Evolutionary conservation across 1,140 invertebrate species (phyloP).

Genomic region (Eriosoma lanigerum): DNA sequence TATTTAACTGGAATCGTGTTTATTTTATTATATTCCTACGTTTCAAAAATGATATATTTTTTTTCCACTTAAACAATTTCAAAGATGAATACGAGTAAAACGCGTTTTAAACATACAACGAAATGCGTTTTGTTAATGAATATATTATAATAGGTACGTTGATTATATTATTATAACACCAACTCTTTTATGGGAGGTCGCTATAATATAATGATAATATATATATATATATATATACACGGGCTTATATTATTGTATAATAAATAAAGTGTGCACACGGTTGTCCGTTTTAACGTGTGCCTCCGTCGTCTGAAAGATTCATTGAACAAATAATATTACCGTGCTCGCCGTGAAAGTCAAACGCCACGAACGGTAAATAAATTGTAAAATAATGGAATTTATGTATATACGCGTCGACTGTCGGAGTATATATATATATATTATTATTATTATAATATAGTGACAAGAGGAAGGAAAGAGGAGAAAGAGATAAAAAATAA

Average conservation of each 20-base stretch:
- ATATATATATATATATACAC: too few relatives aligned
- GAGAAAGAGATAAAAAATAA: neutral
- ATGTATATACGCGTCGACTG: too few relatives aligned
- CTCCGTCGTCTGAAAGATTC: neutral
- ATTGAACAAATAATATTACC: neutral
- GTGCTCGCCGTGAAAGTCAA: neutral
- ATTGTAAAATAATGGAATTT: constrained; percentile 1
- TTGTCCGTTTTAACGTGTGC: neutral
- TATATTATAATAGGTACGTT: too few relatives aligned
- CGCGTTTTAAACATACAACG: neutral
- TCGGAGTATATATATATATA: too few relatives aligned
- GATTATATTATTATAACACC: too few relatives aligned
- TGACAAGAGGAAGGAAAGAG: too few relatives aligned
- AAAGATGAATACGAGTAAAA: constrained; percentile 2
- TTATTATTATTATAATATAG: too few relatives aligned
- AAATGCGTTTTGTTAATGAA: neutral
- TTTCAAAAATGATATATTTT: neutral
- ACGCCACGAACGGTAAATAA: neutral
- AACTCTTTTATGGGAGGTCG: too few relatives aligned
- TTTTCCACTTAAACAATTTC: constrained; percentile 1
- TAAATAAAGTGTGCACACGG: neutral
- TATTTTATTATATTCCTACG: neutral
- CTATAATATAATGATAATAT: too few relatives aligned
- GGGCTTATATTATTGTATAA: neutral
- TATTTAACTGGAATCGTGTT: neutral